Percentiles rank a stretch among this genome's conserved stretches.
Conservation (phyloP, 2,888 invertebrate species). For the Drosophila percnosoma region DNA sequence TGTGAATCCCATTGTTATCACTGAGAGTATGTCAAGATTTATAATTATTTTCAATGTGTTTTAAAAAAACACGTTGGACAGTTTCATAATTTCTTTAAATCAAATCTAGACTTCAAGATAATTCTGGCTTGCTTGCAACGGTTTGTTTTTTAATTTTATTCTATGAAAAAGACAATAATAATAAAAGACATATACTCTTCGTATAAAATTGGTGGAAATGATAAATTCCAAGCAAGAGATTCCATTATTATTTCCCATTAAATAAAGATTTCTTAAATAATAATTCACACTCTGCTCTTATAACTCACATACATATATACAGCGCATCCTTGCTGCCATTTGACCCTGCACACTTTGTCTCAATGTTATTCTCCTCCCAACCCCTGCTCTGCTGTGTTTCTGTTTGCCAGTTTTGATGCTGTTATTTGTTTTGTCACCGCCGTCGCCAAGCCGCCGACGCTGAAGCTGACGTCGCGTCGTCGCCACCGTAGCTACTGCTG, state of each 20-base stretch:
- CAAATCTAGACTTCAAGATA: neutral
- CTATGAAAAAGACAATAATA: neutral
- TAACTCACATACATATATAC: slow-evolving; percentile 1
- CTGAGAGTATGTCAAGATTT: neutral
- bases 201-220: neutral
- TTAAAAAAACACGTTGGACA: neutral
- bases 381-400: slow-evolving; percentile 30
- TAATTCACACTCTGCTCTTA: slow-evolving; percentile 3
- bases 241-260: neutral
- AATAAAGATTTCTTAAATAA: neutral
- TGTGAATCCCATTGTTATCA: neutral
- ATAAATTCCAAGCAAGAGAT: neutral
- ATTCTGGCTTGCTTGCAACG: neutral
- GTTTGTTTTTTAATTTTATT: neutral
- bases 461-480: slow-evolving; percentile 24
- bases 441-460: slow-evolving; percentile 40
- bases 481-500: slow-evolving; percentile 39
- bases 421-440: slow-evolving; percentile 76
- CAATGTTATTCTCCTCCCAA: slow-evolving; percentile 13
- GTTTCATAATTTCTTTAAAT: neutral
- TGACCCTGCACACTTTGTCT: slow-evolving; percentile 29
- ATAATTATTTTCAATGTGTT: neutral
- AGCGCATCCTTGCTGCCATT: slow-evolving; percentile 47
- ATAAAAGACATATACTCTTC: neutral
- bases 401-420: slow-evolving; percentile 52